Evolutionary conservation across 1,140 invertebrate genomes (phyloP), one percentile per base, ranked within the genome.

Genomic region (Formica exsecta): DNA sequence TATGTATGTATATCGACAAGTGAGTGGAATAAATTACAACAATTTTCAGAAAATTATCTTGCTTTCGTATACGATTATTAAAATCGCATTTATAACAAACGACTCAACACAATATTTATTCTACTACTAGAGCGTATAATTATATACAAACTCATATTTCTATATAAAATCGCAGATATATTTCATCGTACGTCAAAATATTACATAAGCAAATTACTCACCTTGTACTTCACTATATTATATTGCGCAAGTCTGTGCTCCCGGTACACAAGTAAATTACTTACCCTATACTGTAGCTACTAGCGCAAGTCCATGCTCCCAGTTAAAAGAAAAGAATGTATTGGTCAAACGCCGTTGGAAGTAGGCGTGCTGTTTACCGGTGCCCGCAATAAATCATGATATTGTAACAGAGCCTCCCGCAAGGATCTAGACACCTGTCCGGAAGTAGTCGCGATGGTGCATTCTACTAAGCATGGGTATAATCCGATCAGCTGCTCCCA

Each of bases 401-500:
- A 99, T 94, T 99, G 98, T 80, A 98, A 96, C 44, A 99, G 95
- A 65, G 98, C 98, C 93, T 98, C 98, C 51, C 97, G 96, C 54
- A 99, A 95, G 6, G 98, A 98, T 79, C 96, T 96, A 73, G 97
- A 98, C 9, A 98, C 97, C 95, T 98, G 97, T n/a, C 96, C 94
- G 36, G 97, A 97, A 70, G 96, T 96, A 76, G 96, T 96, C 61
- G 97, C 96, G 59, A 97, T 97, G 88, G 98, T 98, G 94, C 98
- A 98, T 92, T 98, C 97, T 16, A 99, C 98, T 83, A 99, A 95
- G 93, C 97, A 97, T 1, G 98, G 98, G 95, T 99, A 99, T 11
- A 99, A 94, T 41, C 96, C 97, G 90, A 99, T 99, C 44, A 99
- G 94, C 93, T 99, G 98, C 91, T 98, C 97, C 99, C 99, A 99